phyloP scores from a whole-genome alignment of 2,888 invertebrate genomes.

The Parasteatoda lunata region DNA sequence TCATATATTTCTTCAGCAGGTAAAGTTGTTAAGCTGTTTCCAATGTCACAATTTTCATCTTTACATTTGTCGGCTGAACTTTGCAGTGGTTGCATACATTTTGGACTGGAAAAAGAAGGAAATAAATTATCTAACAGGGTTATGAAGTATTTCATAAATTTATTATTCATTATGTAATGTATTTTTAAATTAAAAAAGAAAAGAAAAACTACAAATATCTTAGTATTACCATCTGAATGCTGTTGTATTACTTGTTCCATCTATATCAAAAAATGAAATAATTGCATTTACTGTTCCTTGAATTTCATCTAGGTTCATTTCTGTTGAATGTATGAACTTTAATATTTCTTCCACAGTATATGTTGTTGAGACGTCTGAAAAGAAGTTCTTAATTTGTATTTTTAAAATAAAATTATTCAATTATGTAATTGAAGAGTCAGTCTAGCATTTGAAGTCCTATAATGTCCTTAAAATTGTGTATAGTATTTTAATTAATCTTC shows the following conservation, averaged over 20 bases:
- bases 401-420: neutral
- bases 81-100: slow-evolving; percentile 24
- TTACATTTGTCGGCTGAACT: slow-evolving; percentile 34
- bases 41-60: slow-evolving; percentile 56
- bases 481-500: too few species aligned
- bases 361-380: slow-evolving; percentile 39
- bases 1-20: slow-evolving; percentile 57
- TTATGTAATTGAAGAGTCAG: too few species aligned
- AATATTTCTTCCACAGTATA: slow-evolving; percentile 49
- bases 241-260: slow-evolving; percentile 40
- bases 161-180: neutral
- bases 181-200: neutral
- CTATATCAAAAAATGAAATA: slow-evolving; percentile 61
- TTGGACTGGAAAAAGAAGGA: slow-evolving; percentile 27
- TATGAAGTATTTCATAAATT: neutral
- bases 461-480: too few species aligned
- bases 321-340: slow-evolving; percentile 48
- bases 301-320: slow-evolving; percentile 39
- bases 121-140: neutral
- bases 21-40: slow-evolving; percentile 39
- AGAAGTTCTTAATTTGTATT: neutral
- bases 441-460: too few species aligned
- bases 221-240: slow-evolving; percentile 64
- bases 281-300: slow-evolving; percentile 58
- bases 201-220: neutral